A percentile compares a stretch with the other conserved stretches of the same genome.
phyloP scores from a whole-genome alignment of 2,797 vertebrate genomes.

The Myripristis jacobus region DNA sequence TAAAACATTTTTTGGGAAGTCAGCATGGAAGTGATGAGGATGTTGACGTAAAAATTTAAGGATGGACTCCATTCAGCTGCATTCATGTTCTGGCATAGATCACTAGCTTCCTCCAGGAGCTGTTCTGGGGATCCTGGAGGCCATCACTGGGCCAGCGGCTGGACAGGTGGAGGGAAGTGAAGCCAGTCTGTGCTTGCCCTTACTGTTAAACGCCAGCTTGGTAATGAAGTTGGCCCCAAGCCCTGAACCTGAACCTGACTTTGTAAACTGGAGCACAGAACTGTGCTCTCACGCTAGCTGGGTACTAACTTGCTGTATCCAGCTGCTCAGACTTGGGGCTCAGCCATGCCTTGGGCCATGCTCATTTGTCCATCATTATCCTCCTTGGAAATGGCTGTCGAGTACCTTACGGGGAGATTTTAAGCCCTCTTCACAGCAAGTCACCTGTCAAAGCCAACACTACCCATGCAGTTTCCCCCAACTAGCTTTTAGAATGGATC shows the following conservation, averaged over 20 bases:
- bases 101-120: constrained; percentile 1
- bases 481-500: not conserved
- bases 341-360: constrained; percentile 3
- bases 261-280: not conserved
- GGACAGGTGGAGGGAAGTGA: constrained; percentile 17
- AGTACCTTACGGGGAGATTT: constrained; percentile 22
- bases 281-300: constrained; percentile 3
- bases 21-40: not conserved
- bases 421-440: constrained; percentile 7
- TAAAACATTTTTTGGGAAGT: not conserved
- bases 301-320: constrained; percentile 3
- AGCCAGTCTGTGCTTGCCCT: constrained; percentile 51
- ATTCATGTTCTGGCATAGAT: constrained; percentile 1
- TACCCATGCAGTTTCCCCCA: not conserved
- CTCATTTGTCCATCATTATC: constrained; percentile 22
- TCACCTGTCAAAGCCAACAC: constrained; percentile 24
- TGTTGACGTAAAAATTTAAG: not conserved
- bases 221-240: constrained; percentile 17
- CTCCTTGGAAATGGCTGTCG: constrained; percentile 27
- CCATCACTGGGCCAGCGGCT: constrained; percentile 12
- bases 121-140: constrained; percentile 5
- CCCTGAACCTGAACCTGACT: constrained; percentile 22
- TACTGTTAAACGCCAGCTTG: constrained; percentile 17
- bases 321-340: not conserved
- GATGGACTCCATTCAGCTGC: constrained; percentile 1